Evolutionary conservation across 2,888 invertebrate species (phyloP).

Genomic region (Alcis repandata): DNA sequence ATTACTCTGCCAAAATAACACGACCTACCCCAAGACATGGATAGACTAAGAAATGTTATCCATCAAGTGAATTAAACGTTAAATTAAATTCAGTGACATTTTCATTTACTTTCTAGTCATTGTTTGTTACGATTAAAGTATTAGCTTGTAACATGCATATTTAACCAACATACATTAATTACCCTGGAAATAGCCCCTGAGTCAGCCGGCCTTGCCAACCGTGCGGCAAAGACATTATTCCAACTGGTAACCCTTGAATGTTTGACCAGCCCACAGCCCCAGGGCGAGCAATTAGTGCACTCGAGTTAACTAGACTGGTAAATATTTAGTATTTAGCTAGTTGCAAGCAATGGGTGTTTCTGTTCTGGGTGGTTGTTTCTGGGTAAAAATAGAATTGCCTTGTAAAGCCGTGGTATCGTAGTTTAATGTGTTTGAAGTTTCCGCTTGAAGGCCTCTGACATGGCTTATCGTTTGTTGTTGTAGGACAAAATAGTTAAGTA

Average conservation of each 20-base stretch:
- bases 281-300: slow-evolving; percentile 1
- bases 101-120: not conserved
- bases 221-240: slow-evolving; percentile 47
- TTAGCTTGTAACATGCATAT: slow-evolving; percentile 38
- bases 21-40: too few species aligned
- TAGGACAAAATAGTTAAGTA: too few species aligned
- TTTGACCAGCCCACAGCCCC: slow-evolving; percentile 6
- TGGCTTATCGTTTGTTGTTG: too few species aligned
- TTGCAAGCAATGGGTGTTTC: not conserved
- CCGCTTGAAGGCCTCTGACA: too few species aligned
- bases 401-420: too few species aligned
- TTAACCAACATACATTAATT: slow-evolving; percentile 53
- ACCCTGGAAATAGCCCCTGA: slow-evolving; percentile 54
- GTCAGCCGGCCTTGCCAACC: slow-evolving; percentile 46
- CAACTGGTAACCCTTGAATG: slow-evolving; percentile 27
- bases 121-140: not conserved
- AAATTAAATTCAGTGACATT: too few species aligned
- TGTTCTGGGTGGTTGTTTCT: not conserved
- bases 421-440: too few species aligned
- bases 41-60: too few species aligned
- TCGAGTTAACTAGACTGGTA: not conserved
- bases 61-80: too few species aligned
- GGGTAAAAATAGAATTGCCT: too few species aligned
- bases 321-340: not conserved
- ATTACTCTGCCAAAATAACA: too few species aligned